Evolutionary conservation across 1,140 invertebrate genomes (phyloP).

Genomic region (Lordiphosa collinella): DNA sequence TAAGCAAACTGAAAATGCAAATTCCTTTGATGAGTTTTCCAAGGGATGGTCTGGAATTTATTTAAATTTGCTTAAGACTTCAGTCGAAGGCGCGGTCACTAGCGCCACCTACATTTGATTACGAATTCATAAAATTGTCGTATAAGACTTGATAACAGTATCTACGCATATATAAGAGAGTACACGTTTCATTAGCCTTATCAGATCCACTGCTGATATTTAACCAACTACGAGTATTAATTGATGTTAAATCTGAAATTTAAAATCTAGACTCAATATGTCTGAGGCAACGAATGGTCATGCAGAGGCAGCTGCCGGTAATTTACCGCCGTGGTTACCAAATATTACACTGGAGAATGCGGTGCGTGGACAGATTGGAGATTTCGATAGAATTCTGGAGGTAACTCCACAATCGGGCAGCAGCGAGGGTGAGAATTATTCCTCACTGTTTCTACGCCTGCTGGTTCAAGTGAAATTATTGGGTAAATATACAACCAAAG

Average conservation of each 20-base stretch:
- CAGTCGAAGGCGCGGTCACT: not conserved
- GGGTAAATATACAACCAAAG: conserved; percentile 22
- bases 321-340: conserved; percentile 52
- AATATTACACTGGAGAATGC: conserved; percentile 60
- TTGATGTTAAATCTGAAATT: not conserved
- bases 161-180: not conserved
- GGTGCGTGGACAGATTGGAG: conserved; percentile 34
- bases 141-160: conserved; percentile 19
- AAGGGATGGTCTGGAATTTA: conserved; percentile 1
- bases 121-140: conserved; percentile 9
- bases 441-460: conserved; percentile 51
- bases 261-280: conserved; percentile 38
- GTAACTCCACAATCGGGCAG: conserved; percentile 24
- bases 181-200: not conserved
- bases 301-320: conserved; percentile 3
- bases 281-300: conserved; percentile 46
- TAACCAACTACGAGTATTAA: too few species aligned
- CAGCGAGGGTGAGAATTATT: conserved; percentile 51
- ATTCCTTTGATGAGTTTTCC: not conserved
- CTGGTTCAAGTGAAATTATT: conserved; percentile 54
- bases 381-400: conserved; percentile 41
- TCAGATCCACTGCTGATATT: not conserved
- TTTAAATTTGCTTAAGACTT: conserved; percentile 1
- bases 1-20: not conserved
- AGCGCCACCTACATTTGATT: conserved; percentile 38